Evolutionary conservation across 2,797 vertebrate genomes (phyloP), one percentile per base, ranked within the genome.

Genomic region (Chelonia mydas): DNA sequence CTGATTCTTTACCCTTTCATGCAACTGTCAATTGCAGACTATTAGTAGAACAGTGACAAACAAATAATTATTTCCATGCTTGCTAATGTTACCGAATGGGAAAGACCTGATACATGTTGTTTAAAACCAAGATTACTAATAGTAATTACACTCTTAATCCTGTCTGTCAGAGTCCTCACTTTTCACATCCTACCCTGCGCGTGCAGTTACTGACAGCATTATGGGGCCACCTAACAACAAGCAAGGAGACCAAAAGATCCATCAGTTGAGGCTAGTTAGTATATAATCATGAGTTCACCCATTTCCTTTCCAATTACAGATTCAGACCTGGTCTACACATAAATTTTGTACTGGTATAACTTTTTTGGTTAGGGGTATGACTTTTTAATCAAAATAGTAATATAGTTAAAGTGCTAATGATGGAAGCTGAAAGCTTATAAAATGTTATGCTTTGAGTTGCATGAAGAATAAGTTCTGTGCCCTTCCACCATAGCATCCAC

Each of bases 111-210:
- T 88, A 31, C 80, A 95, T 65, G 87, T 91, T 84, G 76, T 55
- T 81, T 92, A 88, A 86, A 94, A 95, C 89, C 87, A 84, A 49
- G 84, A 94, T 97, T 97, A 96, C 15, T 96, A 97, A 96, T 12
- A 80, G 94, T 0, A 86, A 96, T 97, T 97, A 97, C 59, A 91
- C 86, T 7, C 61, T 57, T 97, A 95, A 97, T 96, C 96, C 50
- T 91, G 94, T 91, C 96, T 92, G 93, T 92, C 81, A 90, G 61
- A 68, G 77, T 90, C 41, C 93, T 92, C 25, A 57, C 90, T 96
- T 94, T 95, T 91, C 86, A 92, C 90, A 65, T 53, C 85, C 68
- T 81, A 37, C 25, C 83, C 2, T 2, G 59, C n/a, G 21, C 37
- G 37, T 37, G n/a, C 61, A 92, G 72, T 0, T 86, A 61, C 65